Percentiles rank a stretch among this genome's conserved stretches.
These are phyloP conservation scores for Calyptommatus sinebrachiatus DNA, from an alignment of 2,113 vertebrate genomes.

Conservation along the genomic window DNA sequence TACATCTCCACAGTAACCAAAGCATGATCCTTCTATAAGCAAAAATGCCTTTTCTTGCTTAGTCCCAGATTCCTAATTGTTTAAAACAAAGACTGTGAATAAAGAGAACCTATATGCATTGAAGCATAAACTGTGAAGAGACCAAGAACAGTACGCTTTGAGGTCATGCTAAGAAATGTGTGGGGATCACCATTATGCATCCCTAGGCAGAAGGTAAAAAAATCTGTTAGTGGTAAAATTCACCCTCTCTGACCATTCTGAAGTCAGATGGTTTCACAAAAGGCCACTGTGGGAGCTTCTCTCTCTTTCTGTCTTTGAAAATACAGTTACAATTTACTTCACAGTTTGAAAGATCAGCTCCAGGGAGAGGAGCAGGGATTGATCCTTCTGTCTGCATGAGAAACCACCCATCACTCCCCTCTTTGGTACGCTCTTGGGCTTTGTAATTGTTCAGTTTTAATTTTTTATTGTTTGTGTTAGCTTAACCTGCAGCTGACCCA, in stretches of 20 bases:
- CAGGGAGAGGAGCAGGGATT: not conserved
- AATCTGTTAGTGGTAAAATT: constrained; percentile 6
- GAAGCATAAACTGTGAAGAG: not conserved
- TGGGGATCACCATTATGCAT: not conserved
- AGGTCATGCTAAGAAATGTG: not conserved
- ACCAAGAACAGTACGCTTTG: too few relatives aligned
- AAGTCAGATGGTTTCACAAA: constrained; percentile 26
- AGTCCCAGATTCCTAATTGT: not conserved
- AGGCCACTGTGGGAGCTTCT: constrained; percentile 18
- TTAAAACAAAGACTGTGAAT: not conserved
- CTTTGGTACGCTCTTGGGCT: constrained; percentile 49
- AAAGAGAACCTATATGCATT: not conserved
- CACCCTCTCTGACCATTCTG: constrained; percentile 6
- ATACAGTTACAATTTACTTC: not conserved
- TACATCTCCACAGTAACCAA: too few relatives aligned
- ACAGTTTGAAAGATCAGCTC: not conserved
- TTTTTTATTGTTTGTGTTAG: constrained; percentile 76
- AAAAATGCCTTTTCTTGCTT: not conserved
- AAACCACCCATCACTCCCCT: constrained; percentile 46
- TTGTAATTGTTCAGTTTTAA: constrained; percentile 64
- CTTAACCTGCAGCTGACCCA: constrained; percentile 75
- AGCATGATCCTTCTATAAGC: too few relatives aligned
- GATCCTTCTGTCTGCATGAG: constrained; percentile 25
- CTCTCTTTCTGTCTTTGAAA: not conserved
- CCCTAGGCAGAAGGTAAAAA: not conserved